These are phyloP conservation scores for Colius striatus DNA, from an alignment of 2,113 vertebrate species.

Conservation along the genomic window DNA sequence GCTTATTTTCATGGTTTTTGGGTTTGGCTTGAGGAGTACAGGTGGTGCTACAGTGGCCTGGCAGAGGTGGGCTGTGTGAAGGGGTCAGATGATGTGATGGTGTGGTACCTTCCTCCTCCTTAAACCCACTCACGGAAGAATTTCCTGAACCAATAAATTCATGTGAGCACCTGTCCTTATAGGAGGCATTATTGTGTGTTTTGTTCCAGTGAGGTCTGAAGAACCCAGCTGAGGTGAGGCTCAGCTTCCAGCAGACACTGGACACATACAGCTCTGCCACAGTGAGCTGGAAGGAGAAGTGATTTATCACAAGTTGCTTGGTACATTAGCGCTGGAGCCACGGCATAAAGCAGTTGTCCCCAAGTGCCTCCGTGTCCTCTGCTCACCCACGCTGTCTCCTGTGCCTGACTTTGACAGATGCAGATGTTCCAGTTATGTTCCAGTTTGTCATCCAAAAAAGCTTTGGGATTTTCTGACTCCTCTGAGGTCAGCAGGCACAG, in stretches of 20 bases:
- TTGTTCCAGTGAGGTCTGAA: neutral
- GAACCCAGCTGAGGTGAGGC: neutral
- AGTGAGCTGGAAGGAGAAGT: neutral
- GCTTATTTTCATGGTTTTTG: neutral
- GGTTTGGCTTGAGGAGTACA: neutral
- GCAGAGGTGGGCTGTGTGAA: neutral
- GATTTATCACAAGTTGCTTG: neutral
- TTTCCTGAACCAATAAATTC: neutral
- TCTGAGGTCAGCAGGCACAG: neutral
- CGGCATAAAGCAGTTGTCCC: neutral
- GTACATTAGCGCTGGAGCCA: neutral
- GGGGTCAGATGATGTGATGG: neutral
- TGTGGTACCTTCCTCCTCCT: neutral
- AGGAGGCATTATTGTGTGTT: neutral
- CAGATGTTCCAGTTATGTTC: conserved; percentile 16
- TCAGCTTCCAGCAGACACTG: neutral
- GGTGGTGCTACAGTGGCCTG: neutral
- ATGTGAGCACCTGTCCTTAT: fast-evolving
- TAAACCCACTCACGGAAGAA: neutral
- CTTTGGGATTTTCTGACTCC: neutral
- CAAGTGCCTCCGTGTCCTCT: neutral
- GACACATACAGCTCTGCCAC: neutral
- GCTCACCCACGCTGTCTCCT: neutral
- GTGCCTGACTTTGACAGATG: neutral
- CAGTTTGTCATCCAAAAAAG: conserved; percentile 3